Base-by-base conservation (phyloP, 2,888 invertebrate genomes). In the Lepetodrilus schrolli region DNA sequence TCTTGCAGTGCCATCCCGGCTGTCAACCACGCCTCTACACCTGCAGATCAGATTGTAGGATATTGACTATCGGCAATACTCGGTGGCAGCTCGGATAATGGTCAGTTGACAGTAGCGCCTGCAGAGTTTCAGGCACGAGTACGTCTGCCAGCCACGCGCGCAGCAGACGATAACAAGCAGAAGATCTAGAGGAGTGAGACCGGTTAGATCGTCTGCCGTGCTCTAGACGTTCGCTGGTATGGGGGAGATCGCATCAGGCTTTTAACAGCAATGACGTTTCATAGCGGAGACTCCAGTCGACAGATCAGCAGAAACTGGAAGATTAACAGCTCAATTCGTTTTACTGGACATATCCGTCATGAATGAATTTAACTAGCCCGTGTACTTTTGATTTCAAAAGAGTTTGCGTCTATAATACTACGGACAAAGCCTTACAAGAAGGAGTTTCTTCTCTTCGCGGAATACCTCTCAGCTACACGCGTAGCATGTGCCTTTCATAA, bases 91-190 rank as follows among this genome's bases (percentile, higher is more conserved):
- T 34, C 4, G 30, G 17, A 10, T 58, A 34, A 58, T 58, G 30
- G 58, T 34, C 17, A 58, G 58, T 58, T 58, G 58, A 58, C 30
- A 58, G 43, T 17, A 43, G 4, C 4, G n/a, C 8, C 43, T 43
- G 5, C 58, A 58, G 30, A 3, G 10, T 34, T 58, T 13, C 13
- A n/a, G 30, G 58, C 58, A 10, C 30, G 58, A 26, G 30, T 30
- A 23, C 30, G 26, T 10, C 48, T 30, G 58, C 30, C 34, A 26
- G 26, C 58, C 13, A 10, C 30, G 17, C 58, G 58, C 58, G 30
- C 58, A 30, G 58, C 58, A 58, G 58, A 58, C 58, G 58, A 30
- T 23, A 58, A 58, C n/a, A n/a, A n/a, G n/a, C n/a, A n/a, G n/a
- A n/a, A n/a, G n/a, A n/a, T n/a, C n/a, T n/a, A n/a, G n/a, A n/a